A percentile compares a stretch with the other conserved stretches of the same genome.
Evolutionary conservation across 2,888 invertebrate genomes (phyloP).

Genomic region (Nephrotoma guestfalica): DNA sequence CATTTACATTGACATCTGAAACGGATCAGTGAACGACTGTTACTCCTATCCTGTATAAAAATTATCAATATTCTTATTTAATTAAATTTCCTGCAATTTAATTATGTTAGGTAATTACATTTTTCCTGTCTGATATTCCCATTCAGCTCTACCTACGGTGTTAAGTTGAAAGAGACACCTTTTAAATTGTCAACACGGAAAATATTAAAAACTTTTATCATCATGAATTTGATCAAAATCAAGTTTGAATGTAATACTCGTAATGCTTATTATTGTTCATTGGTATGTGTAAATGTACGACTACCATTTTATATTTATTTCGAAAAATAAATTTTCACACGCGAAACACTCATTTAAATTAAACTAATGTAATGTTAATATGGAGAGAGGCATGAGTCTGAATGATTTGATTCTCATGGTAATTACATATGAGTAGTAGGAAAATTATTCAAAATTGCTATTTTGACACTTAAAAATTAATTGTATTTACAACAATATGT

Average conservation of each 20-base stretch:
- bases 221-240: background rate
- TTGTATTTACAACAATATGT: no score
- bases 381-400: no score
- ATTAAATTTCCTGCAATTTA: background rate
- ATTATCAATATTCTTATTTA: no score
- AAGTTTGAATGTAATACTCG: background rate
- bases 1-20: no score
- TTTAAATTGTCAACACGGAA: background rate
- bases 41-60: no score
- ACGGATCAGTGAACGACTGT: no score
- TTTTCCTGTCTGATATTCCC: background rate
- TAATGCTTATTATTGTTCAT: background rate
- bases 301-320: background rate
- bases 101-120: background rate
- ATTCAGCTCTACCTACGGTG: background rate
- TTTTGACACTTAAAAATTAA: no score
- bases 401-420: no score
- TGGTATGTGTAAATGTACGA: background rate
- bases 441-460: no score
- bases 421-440: no score
- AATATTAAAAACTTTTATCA: background rate
- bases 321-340: background rate
- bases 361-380: background rate
- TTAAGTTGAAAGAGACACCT: background rate
- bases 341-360: background rate